These are phyloP conservation scores for Motacilla tschutschensis DNA, from an alignment of 2,113 vertebrate genomes.

Conservation along the genomic window DNA sequence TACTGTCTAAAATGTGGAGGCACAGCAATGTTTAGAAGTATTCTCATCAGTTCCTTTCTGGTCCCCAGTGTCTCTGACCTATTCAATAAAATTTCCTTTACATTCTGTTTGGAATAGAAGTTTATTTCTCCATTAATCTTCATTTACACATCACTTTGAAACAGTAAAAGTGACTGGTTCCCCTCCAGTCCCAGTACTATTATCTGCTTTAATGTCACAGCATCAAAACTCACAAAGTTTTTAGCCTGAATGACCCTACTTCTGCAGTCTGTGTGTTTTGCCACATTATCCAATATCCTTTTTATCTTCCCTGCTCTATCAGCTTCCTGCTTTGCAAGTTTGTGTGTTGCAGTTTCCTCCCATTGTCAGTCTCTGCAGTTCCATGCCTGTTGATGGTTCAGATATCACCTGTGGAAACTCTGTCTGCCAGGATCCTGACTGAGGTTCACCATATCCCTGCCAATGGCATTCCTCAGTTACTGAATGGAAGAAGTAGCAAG, in stretches of 20 bases:
- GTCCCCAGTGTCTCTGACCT: neutral
- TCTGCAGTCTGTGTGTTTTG: neutral
- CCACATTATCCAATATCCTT: neutral
- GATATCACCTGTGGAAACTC: neutral
- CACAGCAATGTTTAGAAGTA: neutral
- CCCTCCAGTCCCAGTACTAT: neutral
- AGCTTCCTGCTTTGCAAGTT: neutral
- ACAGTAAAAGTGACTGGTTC: neutral
- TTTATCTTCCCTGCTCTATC: neutral
- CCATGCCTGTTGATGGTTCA: neutral
- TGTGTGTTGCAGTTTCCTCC: neutral
- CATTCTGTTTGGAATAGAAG: neutral
- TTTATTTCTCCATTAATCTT: neutral
- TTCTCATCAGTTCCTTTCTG: neutral
- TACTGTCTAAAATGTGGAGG: neutral
- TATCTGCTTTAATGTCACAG: neutral
- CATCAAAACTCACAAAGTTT: neutral
- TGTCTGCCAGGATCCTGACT: neutral
- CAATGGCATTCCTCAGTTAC: neutral
- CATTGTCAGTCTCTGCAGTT: neutral
- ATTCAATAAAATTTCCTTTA: neutral
- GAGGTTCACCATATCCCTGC: neutral
- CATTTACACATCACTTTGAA: neutral
- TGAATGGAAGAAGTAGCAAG: neutral
- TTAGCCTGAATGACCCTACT: neutral